Evolutionary conservation across 2,797 vertebrate species (phyloP).

Genomic region (Hafferia zeledoni): DNA sequence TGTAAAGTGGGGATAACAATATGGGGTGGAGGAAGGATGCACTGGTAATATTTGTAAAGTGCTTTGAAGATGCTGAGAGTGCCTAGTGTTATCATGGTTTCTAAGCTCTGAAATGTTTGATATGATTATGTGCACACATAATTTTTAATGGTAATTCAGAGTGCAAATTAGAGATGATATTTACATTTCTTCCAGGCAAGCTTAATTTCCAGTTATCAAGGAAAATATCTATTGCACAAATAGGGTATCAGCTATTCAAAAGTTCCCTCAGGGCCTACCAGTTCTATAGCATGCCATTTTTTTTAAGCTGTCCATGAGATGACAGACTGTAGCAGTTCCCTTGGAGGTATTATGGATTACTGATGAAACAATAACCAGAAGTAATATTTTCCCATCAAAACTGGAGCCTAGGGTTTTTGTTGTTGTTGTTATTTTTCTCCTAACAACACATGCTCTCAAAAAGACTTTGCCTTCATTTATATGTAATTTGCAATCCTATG

Average conservation of each 20-base stretch:
- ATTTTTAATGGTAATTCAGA: slow-evolving; percentile 74
- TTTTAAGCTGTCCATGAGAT: slow-evolving; percentile 66
- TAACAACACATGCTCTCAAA: slow-evolving; percentile 29
- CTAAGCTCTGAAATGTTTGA: slow-evolving; percentile 72
- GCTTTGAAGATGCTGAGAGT: slow-evolving; percentile 67
- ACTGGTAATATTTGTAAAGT: slow-evolving; percentile 36
- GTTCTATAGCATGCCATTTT: slow-evolving; percentile 62
- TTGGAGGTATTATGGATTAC: slow-evolving; percentile 72
- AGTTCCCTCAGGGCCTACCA: slow-evolving; percentile 67
- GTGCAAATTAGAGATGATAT: slow-evolving; percentile 70
- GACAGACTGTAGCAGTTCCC: slow-evolving; percentile 70
- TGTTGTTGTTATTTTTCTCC: slow-evolving; percentile 37
- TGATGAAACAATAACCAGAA: slow-evolving; percentile 72
- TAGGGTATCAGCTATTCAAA: slow-evolving; percentile 67
- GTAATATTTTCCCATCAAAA: slow-evolving; percentile 70
- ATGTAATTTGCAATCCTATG: slow-evolving; percentile 1
- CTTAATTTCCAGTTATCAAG: slow-evolving; percentile 74
- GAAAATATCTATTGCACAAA: slow-evolving; percentile 73
- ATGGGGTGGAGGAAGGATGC: slow-evolving; percentile 15
- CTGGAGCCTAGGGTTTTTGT: slow-evolving; percentile 36
- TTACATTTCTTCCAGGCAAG: slow-evolving; percentile 77
- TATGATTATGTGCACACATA: slow-evolving; percentile 68
- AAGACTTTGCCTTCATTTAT: slow-evolving; percentile 16
- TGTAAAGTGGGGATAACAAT: slow-evolving; percentile 61
- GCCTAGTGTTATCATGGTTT: slow-evolving; percentile 57